phyloP scores from a whole-genome alignment of 2,113 vertebrate genomes.

The Psophia crepitans region DNA sequence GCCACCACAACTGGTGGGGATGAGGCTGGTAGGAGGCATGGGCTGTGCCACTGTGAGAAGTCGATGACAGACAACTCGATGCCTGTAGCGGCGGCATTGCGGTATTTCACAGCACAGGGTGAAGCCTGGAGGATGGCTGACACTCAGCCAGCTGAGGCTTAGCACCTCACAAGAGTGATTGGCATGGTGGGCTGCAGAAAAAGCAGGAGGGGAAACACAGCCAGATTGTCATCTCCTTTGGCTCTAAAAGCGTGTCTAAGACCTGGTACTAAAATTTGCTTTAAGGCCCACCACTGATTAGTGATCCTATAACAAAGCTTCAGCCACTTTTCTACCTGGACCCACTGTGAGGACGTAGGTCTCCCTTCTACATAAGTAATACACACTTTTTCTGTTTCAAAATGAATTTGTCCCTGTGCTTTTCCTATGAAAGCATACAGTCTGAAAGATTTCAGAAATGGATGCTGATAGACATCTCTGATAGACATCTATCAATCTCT shows the following conservation, averaged over 20 bases:
- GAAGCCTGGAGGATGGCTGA: not conserved
- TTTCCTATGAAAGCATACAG: not conserved
- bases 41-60: not conserved
- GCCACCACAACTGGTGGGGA: not conserved
- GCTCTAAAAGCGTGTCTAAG: not conserved
- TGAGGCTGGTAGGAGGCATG: not conserved
- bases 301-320: not conserved
- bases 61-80: not conserved
- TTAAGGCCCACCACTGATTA: not conserved
- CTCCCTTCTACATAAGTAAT: not conserved
- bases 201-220: not conserved
- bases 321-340: not conserved
- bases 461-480: not conserved
- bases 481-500: not conserved
- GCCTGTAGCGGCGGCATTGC: fast-evolving
- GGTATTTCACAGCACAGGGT: not conserved
- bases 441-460: not conserved
- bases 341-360: not conserved
- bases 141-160: not conserved
- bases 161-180: not conserved
- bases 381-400: not conserved
- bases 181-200: not conserved
- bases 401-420: not conserved
- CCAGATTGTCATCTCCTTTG: not conserved
- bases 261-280: not conserved